Percentiles rank a stretch among this genome's conserved stretches.
Conservation (phyloP, 2,113 vertebrate genomes). For the Neotragus moschatus region DNA sequence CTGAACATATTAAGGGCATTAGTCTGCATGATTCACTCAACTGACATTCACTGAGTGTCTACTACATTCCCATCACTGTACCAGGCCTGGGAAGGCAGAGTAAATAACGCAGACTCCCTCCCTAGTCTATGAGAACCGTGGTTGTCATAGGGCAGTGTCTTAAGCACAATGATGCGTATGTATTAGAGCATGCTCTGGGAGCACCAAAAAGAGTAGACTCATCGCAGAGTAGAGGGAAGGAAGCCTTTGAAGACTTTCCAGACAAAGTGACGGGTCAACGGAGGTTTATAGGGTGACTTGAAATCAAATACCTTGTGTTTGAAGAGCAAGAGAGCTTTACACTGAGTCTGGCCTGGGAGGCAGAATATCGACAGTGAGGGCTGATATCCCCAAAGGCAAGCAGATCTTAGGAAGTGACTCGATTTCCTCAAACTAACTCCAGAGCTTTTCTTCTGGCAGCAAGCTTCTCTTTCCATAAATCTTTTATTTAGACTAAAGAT, state of each 20-base stretch:
- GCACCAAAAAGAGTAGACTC: not conserved
- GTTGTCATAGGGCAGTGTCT: fast-evolving
- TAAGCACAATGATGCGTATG: not conserved
- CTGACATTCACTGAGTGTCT: not conserved
- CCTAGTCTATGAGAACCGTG: not conserved
- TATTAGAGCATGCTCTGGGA: not conserved
- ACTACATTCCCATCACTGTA: not conserved
- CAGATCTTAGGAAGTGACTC: not conserved
- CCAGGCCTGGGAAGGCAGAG: not conserved
- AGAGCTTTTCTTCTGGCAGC: not conserved
- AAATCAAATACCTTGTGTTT: not conserved
- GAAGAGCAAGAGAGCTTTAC: not conserved
- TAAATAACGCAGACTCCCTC: not conserved
- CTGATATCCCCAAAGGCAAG: not conserved
- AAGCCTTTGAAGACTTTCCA: not conserved
- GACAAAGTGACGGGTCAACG: not conserved
- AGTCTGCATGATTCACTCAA: not conserved
- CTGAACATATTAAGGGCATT: not conserved
- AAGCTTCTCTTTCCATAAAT: not conserved
- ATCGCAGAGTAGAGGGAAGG: not conserved
- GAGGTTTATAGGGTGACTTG: not conserved
- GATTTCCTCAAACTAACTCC: not conserved
- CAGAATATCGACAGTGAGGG: no score
- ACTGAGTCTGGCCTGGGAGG: not conserved
- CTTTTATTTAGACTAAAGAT: not conserved